Evolutionary conservation across 2,888 invertebrate species (phyloP).

Genomic region (Pristionchus fissidentatus): DNA sequence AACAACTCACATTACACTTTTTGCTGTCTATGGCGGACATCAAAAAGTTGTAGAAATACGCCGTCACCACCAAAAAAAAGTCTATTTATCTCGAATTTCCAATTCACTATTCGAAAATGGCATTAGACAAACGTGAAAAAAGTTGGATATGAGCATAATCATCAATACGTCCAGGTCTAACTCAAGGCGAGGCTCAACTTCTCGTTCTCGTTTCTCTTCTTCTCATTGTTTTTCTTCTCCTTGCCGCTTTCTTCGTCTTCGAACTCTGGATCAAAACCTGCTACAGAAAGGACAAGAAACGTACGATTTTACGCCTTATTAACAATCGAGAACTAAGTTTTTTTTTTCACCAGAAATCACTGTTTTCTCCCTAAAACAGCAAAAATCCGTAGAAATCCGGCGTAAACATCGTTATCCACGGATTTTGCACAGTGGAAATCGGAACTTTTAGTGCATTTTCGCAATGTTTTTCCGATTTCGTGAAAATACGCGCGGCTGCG

Average conservation of each 20-base stretch:
- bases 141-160: not conserved
- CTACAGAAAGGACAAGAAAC: slow-evolving; percentile 45
- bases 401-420: not conserved
- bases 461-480: not conserved
- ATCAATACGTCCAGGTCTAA: slow-evolving; percentile 27
- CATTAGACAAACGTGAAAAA: too few relatives aligned
- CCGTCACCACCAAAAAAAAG: too few relatives aligned
- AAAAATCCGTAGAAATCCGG: not conserved
- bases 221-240: slow-evolving; percentile 27
- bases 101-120: too few relatives aligned
- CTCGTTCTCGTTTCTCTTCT: slow-evolving; percentile 42
- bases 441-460: not conserved
- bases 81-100: too few relatives aligned
- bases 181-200: slow-evolving; percentile 44
- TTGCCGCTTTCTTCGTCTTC: slow-evolving; percentile 47
- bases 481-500: not conserved
- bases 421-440: not conserved
- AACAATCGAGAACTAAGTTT: not conserved
- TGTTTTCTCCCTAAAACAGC: not conserved
- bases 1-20: too few relatives aligned
- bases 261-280: slow-evolving; percentile 36
- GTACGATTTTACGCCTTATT: not conserved
- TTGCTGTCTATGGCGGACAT: too few relatives aligned
- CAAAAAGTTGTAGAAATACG: too few relatives aligned
- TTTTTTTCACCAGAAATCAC: not conserved